A percentile compares a stretch with the other conserved stretches of the same genome.
Conservation (phyloP, 2,888 invertebrate genomes). For the Caenorhabditis imperialis region DNA sequence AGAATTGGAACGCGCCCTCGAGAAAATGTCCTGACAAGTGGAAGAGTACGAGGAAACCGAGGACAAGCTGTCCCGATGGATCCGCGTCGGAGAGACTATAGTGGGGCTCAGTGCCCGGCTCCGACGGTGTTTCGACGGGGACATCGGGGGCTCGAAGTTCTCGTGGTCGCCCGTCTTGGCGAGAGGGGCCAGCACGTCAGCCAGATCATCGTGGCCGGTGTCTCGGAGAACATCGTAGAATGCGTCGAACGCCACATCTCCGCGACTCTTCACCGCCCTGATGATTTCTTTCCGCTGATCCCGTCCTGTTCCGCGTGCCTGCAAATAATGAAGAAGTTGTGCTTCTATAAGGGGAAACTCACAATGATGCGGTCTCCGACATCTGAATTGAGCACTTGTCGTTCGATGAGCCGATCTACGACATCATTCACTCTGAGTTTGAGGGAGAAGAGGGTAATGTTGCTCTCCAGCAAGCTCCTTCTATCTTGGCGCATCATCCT, state of each 20-base stretch:
- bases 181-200: constrained; percentile 49
- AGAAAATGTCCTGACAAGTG: constrained; percentile 24
- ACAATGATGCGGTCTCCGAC: constrained; percentile 49
- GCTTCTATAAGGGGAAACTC: constrained; percentile 19
- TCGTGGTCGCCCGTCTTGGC: constrained; percentile 16
- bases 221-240: constrained; percentile 56
- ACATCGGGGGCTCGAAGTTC: constrained; percentile 9
- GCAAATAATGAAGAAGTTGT: constrained; percentile 1
- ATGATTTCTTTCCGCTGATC: constrained; percentile 45
- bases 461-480: constrained; percentile 42
- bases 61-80: constrained; percentile 33
- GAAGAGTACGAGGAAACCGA: constrained; percentile 25
- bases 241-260: constrained; percentile 59
- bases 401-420: constrained; percentile 27
- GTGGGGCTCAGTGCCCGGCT: constrained; percentile 31
- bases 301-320: constrained; percentile 35
- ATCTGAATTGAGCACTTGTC: constrained; percentile 40
- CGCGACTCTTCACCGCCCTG: constrained; percentile 52
- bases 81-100: constrained; percentile 15
- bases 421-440: constrained; percentile 28
- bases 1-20: constrained; percentile 25
- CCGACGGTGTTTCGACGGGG: constrained; percentile 21
- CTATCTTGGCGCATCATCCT: constrained; percentile 57
- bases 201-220: constrained; percentile 57
- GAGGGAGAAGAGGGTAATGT: constrained; percentile 27